These are phyloP conservation scores for Colinus virginianus DNA, from an alignment of 2,113 vertebrate genomes.

Conservation along the genomic window DNA sequence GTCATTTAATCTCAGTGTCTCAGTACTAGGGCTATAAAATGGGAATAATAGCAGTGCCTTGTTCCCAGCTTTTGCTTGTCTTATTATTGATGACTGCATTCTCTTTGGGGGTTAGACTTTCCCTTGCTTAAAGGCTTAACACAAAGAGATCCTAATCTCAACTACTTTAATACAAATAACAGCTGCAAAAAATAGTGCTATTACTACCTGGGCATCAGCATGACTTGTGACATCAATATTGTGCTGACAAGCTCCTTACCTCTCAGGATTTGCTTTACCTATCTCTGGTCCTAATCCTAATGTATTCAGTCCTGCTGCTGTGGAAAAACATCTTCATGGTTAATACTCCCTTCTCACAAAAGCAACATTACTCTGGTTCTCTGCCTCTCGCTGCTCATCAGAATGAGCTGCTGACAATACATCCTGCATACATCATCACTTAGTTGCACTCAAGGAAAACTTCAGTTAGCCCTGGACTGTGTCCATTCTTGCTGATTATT, in stretches of 20 bases:
- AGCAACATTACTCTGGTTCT: constrained; percentile 8
- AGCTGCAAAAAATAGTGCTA: constrained; percentile 5
- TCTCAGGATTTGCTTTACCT: constrained; percentile 54
- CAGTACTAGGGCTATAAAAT: constrained; percentile 32
- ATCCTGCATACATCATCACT: background rate
- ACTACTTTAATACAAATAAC: constrained; percentile 59
- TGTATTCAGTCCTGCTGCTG: constrained; percentile 27
- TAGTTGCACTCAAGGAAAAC: background rate
- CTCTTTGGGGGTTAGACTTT: constrained; percentile 48
- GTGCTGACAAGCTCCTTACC: constrained; percentile 45
- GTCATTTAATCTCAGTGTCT: constrained; percentile 19
- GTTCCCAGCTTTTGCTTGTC: constrained; percentile 32
- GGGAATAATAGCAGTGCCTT: constrained; percentile 17
- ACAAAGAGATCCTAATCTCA: constrained; percentile 62
- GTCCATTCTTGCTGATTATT: background rate
- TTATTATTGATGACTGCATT: constrained; percentile 44
- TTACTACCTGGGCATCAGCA: constrained; percentile 69
- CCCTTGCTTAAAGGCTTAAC: constrained; percentile 57
- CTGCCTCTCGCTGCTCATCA: constrained; percentile 7
- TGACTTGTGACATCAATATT: constrained; percentile 50
- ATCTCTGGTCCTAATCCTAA: constrained; percentile 50
- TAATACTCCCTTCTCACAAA: constrained; percentile 11
- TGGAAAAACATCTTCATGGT: constrained; percentile 43
- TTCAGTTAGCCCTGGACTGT: background rate
- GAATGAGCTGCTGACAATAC: background rate